Evolutionary conservation across 2,797 vertebrate species (phyloP), one percentile per base, ranked within the genome.

Genomic region (Lates japonicus): DNA sequence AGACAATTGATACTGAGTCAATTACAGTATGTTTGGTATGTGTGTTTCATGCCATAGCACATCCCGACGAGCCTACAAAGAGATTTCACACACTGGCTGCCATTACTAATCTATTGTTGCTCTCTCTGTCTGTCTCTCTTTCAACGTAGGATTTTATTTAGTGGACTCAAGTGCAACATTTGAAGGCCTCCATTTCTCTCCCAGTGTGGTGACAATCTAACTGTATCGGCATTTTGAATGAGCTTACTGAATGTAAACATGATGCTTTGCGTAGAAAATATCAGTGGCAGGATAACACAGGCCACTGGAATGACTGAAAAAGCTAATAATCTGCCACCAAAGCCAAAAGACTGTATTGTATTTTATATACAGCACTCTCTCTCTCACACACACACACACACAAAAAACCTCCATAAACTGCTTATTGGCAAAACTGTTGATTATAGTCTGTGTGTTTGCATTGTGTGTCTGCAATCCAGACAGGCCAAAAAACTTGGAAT

Each of bases 1-100:
- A 88, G 88, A 88, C 87, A 90, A 91, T 93, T 91, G 92, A 94
- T 95, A 94, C 82, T 77, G 88, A 92, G 94, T 92, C 93, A 91
- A 94, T 95, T 92, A 90, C 90, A 88, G 77, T 87, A 74, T 71
- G 82, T 90, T 84, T 41, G 76, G 59, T 71, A 55, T 70, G 65
- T 74, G 83, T 71, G 59, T 75, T 39, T 87, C 62, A 54, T 78
- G 80, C 82, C 74, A 83, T 49, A 80, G 78, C 69, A 66, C 83
- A 62, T 77, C 81, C 63, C 74, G 35, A 71, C 39, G 19, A 83
- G 78, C 72, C 84, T 69, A 89, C 89, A 89, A 89, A 88, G 88
- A 90, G 80, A 91, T 92, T 92, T 90, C 86, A 82, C 90, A 91
- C 86, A 39, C 88, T 74, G 80, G 84, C 87, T 89, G 90, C 84